Evolutionary conservation across 1,140 invertebrate genomes (phyloP).

Genomic region (Leptoteleia sp.): DNA sequence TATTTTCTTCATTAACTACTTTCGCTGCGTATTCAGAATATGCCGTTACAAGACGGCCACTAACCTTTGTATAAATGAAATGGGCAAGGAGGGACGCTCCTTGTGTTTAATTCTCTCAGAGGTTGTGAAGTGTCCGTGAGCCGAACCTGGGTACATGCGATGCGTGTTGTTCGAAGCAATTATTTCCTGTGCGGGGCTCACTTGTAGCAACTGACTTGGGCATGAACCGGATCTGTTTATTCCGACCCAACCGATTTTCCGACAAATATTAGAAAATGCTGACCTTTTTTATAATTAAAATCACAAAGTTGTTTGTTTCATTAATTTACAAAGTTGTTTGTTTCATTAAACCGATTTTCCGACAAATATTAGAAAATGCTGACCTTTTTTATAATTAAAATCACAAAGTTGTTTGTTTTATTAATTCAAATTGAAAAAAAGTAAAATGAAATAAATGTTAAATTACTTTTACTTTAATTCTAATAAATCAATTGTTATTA

Average conservation of each 20-base stretch:
- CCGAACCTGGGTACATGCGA: slow-evolving; percentile 76
- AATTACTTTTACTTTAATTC: too few species aligned
- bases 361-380: slow-evolving; percentile 71
- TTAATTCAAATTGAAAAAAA: too few species aligned
- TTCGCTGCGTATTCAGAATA: slow-evolving; percentile 31
- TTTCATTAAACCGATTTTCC: slow-evolving; percentile 68
- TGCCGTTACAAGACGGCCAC: slow-evolving; percentile 60
- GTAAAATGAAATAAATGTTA: too few species aligned
- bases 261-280: slow-evolving; percentile 71
- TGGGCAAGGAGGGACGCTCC: slow-evolving; percentile 81
- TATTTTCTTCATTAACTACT: too few species aligned
- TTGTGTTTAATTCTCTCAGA: slow-evolving; percentile 82
- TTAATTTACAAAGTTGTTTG: slow-evolving; percentile 15
- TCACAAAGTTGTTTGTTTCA: slow-evolving; percentile 64
- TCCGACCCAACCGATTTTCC: slow-evolving; percentile 64
- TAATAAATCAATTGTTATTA: too few species aligned
- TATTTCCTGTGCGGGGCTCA: slow-evolving; percentile 76
- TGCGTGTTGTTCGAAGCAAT: slow-evolving; percentile 76
- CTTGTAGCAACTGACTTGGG: slow-evolving; percentile 91
- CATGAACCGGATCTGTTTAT: slow-evolving; percentile 92
- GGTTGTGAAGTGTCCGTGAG: slow-evolving; percentile 75
- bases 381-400: slow-evolving; percentile 58
- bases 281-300: slow-evolving; percentile 58
- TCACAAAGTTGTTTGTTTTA: slow-evolving; percentile 64
- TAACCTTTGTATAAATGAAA: slow-evolving; percentile 80